These are phyloP conservation scores for Melanargia galathea DNA, from an alignment of 2,888 invertebrate genomes.

Conservation along the genomic window DNA sequence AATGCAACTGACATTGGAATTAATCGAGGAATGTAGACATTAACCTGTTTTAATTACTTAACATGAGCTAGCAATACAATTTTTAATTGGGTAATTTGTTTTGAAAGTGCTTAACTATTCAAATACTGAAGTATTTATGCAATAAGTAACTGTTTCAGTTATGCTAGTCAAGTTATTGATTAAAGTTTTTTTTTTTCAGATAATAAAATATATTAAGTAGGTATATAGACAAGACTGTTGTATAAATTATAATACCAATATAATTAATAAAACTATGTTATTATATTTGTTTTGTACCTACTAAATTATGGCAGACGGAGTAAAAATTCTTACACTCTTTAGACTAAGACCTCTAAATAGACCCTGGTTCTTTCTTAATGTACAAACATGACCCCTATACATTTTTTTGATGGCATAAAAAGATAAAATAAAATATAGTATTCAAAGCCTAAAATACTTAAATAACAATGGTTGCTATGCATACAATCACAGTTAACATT, in stretches of 20 bases:
- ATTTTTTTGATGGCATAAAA: no score
- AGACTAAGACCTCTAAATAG: no score
- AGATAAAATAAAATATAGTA: no score
- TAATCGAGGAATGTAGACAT: slow-evolving; percentile 34
- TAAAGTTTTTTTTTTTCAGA: not conserved
- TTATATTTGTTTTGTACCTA: no score
- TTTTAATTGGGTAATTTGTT: slow-evolving; percentile 10
- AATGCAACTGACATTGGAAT: slow-evolving; percentile 41
- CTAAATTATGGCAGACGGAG: no score
- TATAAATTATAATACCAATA: no score
- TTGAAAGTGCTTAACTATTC: slow-evolving; percentile 9
- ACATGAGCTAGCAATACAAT: slow-evolving; percentile 10
- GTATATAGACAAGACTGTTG: no score
- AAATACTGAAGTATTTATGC: not conserved
- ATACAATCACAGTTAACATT: slow-evolving; percentile 29
- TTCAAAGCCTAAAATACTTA: slow-evolving; percentile 6
- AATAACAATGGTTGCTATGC: slow-evolving; percentile 6
- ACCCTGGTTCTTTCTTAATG: no score
- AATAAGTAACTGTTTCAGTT: not conserved
- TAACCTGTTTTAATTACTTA: slow-evolving; percentile 14
- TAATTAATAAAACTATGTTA: no score
- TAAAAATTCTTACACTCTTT: no score
- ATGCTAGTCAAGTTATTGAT: not conserved
- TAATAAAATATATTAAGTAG: no score
- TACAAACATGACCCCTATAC: no score